Evolutionary conservation across 2,113 vertebrate genomes (phyloP), one percentile per base, ranked within the genome.

Genomic region (Struthidea cinerea): DNA sequence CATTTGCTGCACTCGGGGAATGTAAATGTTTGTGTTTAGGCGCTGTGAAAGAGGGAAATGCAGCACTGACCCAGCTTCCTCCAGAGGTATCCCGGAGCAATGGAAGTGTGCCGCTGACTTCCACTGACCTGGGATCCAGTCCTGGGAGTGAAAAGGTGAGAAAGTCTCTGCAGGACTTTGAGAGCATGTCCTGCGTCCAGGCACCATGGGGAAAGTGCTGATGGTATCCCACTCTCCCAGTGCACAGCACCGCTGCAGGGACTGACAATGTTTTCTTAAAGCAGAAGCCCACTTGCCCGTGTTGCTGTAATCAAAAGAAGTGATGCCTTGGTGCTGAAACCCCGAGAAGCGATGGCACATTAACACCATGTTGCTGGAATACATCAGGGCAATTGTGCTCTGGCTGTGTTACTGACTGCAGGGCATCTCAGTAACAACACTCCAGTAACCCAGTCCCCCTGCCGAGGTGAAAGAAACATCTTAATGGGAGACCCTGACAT

Each of bases 381-480:
- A 94, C 59, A 83, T 86, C 67, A 63, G 81, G 88, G 93, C 78
- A 26, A 44, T 77, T 85, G 90, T 84, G 92, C 87, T 84, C 89
- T 49, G 3, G 81, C 95, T 73, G 55, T 10, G 9, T 70, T 88
- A n/a, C 89, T 95, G 65, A 39, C 93, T 50, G 46, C 67, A 41
- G 94, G 84, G 84, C 93, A 90, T 39, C 37, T 71, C 81, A 21
- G 77, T 19, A 93, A 87, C 81, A 75, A 3, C 91, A 16, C 70
- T 70, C 81, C 84, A 56, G 92, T 8, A 68, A 85, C 11, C 68
- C 88, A 65, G 50, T 90, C 24, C 93, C 89, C 87, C 82, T 91
- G 92, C 93, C 39, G 94, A 96, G 93, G 94, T 81, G 94, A 92
- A 90, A 92, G 93, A 93, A 87, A 94, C 71, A n/a, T 90, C 93